Evolutionary conservation across 2,888 invertebrate genomes (phyloP).

Genomic region (Trileptium ribeirensis): DNA sequence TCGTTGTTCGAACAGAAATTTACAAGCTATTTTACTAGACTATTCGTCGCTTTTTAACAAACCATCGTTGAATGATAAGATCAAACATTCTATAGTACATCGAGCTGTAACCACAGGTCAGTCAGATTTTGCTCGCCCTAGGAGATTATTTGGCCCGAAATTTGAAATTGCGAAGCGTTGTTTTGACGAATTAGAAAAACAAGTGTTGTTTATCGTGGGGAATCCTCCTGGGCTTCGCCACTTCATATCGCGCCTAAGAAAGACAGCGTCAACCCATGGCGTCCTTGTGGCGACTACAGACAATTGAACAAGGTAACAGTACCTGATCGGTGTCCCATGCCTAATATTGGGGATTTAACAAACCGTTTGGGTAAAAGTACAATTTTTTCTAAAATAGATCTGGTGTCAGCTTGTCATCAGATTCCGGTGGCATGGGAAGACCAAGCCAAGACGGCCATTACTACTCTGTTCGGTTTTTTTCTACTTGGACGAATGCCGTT

Average conservation of each 20-base stretch:
- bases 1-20: too few relatives aligned
- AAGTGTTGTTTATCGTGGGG: background rate
- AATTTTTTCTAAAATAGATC: background rate
- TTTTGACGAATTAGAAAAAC: background rate
- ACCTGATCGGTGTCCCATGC: background rate
- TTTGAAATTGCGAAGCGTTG: background rate
- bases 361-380: background rate
- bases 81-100: background rate
- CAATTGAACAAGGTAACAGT: background rate
- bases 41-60: too few relatives aligned
- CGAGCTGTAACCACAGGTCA: background rate
- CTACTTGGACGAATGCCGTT: background rate
- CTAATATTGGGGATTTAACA: background rate
- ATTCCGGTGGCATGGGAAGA: background rate
- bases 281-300: background rate
- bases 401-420: background rate
- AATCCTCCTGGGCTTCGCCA: background rate
- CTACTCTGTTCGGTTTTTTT: background rate
- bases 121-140: background rate
- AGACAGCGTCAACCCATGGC: background rate
- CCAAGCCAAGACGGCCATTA: background rate
- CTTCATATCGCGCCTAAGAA: too few relatives aligned
- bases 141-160: background rate
- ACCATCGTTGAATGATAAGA: too few relatives aligned
- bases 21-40: too few relatives aligned